Evolutionary conservation across 2,113 vertebrate species (phyloP), one percentile per base, ranked within the genome.

Genomic region (Platysteira castanea): DNA sequence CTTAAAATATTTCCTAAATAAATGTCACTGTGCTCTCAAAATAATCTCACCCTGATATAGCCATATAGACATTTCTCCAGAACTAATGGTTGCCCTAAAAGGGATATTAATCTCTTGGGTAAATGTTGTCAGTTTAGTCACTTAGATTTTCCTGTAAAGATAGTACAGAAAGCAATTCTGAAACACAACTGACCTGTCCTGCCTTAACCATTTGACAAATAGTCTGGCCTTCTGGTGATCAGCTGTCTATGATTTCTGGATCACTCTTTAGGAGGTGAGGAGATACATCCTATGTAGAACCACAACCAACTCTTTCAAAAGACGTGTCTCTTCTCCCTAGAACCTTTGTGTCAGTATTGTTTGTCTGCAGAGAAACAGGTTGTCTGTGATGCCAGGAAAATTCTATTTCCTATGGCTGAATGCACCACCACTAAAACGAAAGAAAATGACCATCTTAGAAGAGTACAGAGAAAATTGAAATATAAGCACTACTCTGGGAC

Each of bases 401-500:
- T 41, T 77, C 0, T 31, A 54, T 64, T 84, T 73, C 64, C 30
- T 64, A 15, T 28, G 15, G 14, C 30, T 67, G 23, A 89, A 68
- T 37, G 26, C 19, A 67, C 2, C 28, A 79, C 19, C 3, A 2
- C 14, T 54, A 46, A 46, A 80, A 13, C 1, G 19, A 71, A 76
- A 52, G 31, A 84, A 80, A 79, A 86, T 61, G 1, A 57, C 13
- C 15, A 1, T 50, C 39, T 71, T 22, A 68, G 30, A 49, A 68
- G 35, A 76, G 15, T 39, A 30, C 1, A 41, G 53, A 68, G 13
- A 76, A 89, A 76, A 91, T 6, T 50, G 17, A 76, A 30, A n/a
- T 22, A 46, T 6, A 41, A 75, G 5, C 0, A 0, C 33, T 60
- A 5, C 7, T 41, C 28, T 44, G 46, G 23, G 18, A 27, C 20